Conservation (phyloP, 2,113 vertebrate species). For the Asarcornis scutulata region DNA sequence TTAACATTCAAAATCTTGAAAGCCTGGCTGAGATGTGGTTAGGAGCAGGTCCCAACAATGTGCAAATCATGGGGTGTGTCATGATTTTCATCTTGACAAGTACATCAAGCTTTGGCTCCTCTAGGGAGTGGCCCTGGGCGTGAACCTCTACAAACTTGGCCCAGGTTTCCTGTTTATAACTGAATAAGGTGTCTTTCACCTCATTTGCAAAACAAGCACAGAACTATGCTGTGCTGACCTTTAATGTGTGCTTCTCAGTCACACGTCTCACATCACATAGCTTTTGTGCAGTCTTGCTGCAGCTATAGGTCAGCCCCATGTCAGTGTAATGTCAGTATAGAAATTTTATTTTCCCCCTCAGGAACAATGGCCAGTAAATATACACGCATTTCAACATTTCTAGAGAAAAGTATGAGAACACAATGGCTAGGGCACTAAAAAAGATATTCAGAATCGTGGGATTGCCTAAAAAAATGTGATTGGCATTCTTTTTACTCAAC, state of each 20-base stretch:
- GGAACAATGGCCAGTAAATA: neutral
- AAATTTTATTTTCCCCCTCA: neutral
- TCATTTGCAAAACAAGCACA: neutral
- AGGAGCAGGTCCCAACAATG: slow-evolving; percentile 9
- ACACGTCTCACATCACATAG: neutral
- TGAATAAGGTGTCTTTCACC: neutral
- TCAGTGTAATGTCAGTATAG: neutral
- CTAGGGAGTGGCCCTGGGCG: slow-evolving; percentile 22
- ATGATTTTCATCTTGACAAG: slow-evolving; percentile 16
- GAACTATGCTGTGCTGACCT: neutral
- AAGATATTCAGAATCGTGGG: neutral
- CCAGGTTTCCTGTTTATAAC: slow-evolving; percentile 41
- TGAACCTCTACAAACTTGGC: slow-evolving; percentile 28
- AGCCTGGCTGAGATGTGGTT: neutral
- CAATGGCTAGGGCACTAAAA: neutral
- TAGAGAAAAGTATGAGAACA: neutral
- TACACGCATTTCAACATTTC: neutral
- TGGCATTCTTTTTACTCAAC: neutral
- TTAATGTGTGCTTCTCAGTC: neutral
- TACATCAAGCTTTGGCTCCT: neutral
- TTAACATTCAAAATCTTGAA: neutral
- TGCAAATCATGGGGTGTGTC: neutral
- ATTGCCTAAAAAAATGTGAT: neutral
- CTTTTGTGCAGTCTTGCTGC: neutral
- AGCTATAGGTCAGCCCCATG: neutral